Percentiles rank a stretch among this genome's conserved stretches.
Conservation (phyloP, 2,888 invertebrate species). For the Lathronympha strigana region DNA sequence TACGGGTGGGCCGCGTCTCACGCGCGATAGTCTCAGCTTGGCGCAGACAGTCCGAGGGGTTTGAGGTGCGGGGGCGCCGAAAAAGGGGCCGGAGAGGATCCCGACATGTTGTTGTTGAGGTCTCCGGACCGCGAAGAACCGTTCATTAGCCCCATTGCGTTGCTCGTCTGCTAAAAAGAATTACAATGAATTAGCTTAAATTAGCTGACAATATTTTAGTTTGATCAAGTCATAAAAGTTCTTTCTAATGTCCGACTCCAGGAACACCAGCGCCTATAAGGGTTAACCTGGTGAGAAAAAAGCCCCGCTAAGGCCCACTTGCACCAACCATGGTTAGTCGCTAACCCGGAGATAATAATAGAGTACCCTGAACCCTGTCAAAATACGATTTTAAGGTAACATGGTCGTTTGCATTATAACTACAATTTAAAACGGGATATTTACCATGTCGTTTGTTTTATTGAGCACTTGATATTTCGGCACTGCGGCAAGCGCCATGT, state of each 20-base stretch:
- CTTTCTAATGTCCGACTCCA: too few relatives aligned
- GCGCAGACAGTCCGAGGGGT: slow-evolving; percentile 85
- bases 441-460: too few relatives aligned
- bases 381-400: too few relatives aligned
- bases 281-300: background rate
- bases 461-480: too few relatives aligned
- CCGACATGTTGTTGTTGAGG: slow-evolving; percentile 88
- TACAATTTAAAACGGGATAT: too few relatives aligned
- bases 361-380: too few relatives aligned
- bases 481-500: too few relatives aligned
- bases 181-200: background rate
- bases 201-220: too few relatives aligned
- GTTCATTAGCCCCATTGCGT: slow-evolving; percentile 83
- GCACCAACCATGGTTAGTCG: too few relatives aligned
- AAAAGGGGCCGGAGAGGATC: slow-evolving; percentile 75
- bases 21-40: slow-evolving; percentile 85
- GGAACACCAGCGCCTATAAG: background rate
- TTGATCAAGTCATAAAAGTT: too few relatives aligned
- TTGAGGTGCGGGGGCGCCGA: slow-evolving; percentile 82
- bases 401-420: too few relatives aligned
- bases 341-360: too few relatives aligned
- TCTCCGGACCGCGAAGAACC: slow-evolving; percentile 84
- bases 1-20: slow-evolving; percentile 79
- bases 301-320: background rate
- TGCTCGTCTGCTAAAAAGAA: slow-evolving; percentile 67